Evolutionary conservation across 2,113 vertebrate species (phyloP).

Genomic region (Mixornis gularis): DNA sequence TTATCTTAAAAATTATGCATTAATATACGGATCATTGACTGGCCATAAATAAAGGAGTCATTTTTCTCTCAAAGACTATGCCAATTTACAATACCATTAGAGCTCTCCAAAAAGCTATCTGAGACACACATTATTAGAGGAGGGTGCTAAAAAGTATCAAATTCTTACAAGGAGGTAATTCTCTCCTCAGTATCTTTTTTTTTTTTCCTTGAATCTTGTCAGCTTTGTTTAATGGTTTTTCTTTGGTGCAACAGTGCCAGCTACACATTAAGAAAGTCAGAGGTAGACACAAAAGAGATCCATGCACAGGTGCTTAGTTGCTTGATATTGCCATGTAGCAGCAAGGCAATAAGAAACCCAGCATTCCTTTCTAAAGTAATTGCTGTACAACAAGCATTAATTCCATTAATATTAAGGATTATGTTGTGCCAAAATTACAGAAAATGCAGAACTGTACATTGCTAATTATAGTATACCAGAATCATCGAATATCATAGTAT

Average conservation of each 20-base stretch:
- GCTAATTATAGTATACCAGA: neutral
- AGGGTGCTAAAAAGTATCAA: neutral
- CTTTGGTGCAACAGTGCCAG: neutral
- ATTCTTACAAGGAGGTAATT: neutral
- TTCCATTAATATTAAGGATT: neutral
- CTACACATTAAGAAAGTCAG: neutral
- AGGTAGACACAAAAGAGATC: neutral
- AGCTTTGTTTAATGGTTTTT: neutral
- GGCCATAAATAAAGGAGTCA: neutral
- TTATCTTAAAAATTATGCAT: neutral
- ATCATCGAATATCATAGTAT: neutral
- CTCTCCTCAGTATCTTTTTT: neutral
- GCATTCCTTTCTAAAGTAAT: neutral
- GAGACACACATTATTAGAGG: neutral
- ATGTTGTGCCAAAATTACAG: neutral
- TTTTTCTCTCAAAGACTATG: neutral
- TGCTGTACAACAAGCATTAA: neutral
- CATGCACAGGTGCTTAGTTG: neutral
- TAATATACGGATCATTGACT: neutral
- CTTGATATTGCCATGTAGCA: neutral
- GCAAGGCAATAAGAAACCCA: neutral
- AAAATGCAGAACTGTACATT: neutral
- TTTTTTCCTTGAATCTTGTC: neutral
- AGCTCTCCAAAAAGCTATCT: neutral
- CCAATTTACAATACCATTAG: neutral